These are phyloP conservation scores for Psammodynastes pulverulentus DNA, from an alignment of 2,113 vertebrate species.

Conservation along the genomic window DNA sequence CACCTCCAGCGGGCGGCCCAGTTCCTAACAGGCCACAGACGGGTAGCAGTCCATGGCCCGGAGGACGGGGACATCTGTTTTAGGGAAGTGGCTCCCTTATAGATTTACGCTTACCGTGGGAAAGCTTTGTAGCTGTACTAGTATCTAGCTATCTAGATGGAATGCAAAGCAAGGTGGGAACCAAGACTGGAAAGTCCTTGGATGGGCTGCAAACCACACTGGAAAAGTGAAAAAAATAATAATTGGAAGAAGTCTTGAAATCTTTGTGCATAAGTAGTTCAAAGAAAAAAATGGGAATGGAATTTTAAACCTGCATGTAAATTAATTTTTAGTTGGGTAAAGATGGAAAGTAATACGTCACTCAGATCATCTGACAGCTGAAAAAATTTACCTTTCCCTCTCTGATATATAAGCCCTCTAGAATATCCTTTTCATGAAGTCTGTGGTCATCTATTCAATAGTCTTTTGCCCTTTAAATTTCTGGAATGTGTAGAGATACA, in stretches of 20 bases:
- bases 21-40: too few species aligned
- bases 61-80: too few species aligned
- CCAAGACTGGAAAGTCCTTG: background rate
- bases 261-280: background rate
- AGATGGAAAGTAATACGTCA: background rate
- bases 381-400: background rate
- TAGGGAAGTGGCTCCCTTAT: too few species aligned
- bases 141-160: background rate
- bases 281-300: background rate
- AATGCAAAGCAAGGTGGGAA: background rate
- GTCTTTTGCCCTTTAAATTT: background rate
- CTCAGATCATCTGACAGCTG: background rate
- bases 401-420: background rate
- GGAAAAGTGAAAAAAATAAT: background rate
- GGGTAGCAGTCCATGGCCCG: too few species aligned
- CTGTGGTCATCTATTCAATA: background rate
- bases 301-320: background rate
- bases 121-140: background rate
- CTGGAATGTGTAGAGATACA: background rate
- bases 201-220: background rate
- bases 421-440: background rate
- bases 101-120: background rate
- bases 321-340: background rate
- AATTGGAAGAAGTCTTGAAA: background rate
- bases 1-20: too few species aligned